phyloP scores from a whole-genome alignment of 1,140 invertebrate species.

The Nebria ingens region DNA sequence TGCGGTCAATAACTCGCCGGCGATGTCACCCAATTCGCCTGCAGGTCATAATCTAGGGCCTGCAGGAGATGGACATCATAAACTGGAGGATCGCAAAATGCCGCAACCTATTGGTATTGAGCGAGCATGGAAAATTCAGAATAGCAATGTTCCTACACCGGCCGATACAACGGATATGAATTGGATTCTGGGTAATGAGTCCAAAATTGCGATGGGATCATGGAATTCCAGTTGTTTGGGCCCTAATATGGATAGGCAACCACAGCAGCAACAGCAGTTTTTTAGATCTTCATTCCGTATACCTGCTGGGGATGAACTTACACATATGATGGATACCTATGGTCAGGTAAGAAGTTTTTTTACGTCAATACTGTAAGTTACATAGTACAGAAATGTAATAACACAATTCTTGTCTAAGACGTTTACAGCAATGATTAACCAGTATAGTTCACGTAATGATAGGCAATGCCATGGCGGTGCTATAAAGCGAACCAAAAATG shows the following conservation, averaged over 20 bases:
- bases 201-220: constrained; percentile 32
- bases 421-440: too few relatives aligned
- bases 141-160: constrained; percentile 30
- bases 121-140: constrained; percentile 52
- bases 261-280: constrained; percentile 17
- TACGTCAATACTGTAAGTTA: too few relatives aligned
- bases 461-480: too few relatives aligned
- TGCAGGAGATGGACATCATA: constrained; percentile 29
- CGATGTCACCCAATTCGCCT: constrained; percentile 47
- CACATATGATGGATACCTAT: constrained; percentile 39
- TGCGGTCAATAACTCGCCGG: constrained; percentile 39
- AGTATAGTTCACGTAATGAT: too few relatives aligned
- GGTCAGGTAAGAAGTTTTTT: too few relatives aligned
- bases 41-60: constrained; percentile 21
- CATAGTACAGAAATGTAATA: too few relatives aligned
- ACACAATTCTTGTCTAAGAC: too few relatives aligned
- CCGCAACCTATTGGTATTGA: constrained; percentile 68
- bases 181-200: constrained; percentile 46
- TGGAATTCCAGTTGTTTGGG: constrained; percentile 29
- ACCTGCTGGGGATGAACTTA: constrained; percentile 31
- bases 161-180: constrained; percentile 41
- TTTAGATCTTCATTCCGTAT: constrained; percentile 28
- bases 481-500: too few relatives aligned
- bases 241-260: constrained; percentile 34
- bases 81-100: constrained; percentile 52